Conservation (phyloP, 2,113 vertebrate genomes). For the Nestor notabilis region DNA sequence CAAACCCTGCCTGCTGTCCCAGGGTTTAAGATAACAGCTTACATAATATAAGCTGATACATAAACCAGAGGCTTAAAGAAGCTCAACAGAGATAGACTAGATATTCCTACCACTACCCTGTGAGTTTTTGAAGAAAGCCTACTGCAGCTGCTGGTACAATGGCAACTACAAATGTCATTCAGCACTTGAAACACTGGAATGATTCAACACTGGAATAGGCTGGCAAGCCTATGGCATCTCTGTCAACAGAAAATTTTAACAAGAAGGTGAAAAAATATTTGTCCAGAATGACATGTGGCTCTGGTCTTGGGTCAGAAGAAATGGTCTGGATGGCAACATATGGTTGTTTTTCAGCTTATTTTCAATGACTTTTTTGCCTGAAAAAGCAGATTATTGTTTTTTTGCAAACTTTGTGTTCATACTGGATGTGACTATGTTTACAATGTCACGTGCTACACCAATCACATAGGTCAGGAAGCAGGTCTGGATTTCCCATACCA, state of each 20-base stretch:
- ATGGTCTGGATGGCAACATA: not conserved
- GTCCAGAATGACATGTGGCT: not conserved
- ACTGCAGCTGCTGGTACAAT: not conserved
- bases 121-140: not conserved
- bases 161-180: not conserved
- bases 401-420: not conserved
- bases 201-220: not conserved
- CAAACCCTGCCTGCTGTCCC: not conserved
- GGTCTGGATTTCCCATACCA: not conserved
- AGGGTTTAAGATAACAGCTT: not conserved
- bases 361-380: not conserved
- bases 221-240: not conserved
- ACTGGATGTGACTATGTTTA: not conserved
- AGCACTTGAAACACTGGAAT: not conserved
- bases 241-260: not conserved
- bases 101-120: not conserved
- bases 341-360: not conserved
- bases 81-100: not conserved
- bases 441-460: not conserved
- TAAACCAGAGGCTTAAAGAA: not conserved
- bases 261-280: not conserved
- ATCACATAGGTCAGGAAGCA: not conserved
- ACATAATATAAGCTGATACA: too few species aligned
- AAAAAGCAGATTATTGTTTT: not conserved
- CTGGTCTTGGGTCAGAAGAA: not conserved